phyloP scores from a whole-genome alignment of 2,113 vertebrate species.

The Ceyx melanurus region DNA sequence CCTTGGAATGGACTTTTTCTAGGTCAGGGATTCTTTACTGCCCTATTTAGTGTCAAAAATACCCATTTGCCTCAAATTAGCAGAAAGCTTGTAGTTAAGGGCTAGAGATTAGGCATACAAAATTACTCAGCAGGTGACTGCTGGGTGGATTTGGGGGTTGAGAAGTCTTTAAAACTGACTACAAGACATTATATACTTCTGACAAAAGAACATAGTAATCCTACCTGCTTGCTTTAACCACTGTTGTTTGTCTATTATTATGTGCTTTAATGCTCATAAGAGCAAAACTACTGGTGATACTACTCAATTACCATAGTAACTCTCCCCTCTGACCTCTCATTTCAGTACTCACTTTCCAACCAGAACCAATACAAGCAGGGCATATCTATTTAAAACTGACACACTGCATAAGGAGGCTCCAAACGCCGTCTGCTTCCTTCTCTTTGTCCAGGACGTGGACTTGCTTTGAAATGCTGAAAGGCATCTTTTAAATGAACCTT shows the following conservation, averaged over 20 bases:
- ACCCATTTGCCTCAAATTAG: constrained; percentile 86
- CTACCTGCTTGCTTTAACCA: constrained; percentile 98
- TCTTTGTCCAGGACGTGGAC: constrained; percentile 65
- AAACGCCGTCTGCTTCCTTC: constrained; percentile 42
- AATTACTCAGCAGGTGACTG: constrained; percentile 86
- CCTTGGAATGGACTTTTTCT: constrained; percentile 79
- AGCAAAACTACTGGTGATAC: constrained; percentile 90
- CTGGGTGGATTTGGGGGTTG: constrained; percentile 84
- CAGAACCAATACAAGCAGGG: constrained; percentile 77
- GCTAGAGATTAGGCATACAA: constrained; percentile 87
- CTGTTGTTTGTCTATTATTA: constrained; percentile 92
- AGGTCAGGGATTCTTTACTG: constrained; percentile 80
- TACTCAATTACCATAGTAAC: constrained; percentile 99
- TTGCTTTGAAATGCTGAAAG: constrained; percentile 72
- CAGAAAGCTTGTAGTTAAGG: constrained; percentile 80
- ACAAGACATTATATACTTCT: constrained; percentile 94
- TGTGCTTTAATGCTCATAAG: constrained; percentile 87
- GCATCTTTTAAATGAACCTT: constrained; percentile 70
- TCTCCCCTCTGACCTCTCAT: constrained; percentile 86
- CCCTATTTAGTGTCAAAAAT: constrained; percentile 83
- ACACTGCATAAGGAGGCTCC: constrained; percentile 66
- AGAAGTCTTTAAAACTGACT: constrained; percentile 97
- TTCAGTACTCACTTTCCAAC: constrained; percentile 72
- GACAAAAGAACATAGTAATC: constrained; percentile 95
- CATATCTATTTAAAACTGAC: constrained; percentile 81